Evolutionary conservation across 2,797 vertebrate genomes (phyloP), one percentile per base, ranked within the genome.

Genomic region (Cetoscarus ocellatus): DNA sequence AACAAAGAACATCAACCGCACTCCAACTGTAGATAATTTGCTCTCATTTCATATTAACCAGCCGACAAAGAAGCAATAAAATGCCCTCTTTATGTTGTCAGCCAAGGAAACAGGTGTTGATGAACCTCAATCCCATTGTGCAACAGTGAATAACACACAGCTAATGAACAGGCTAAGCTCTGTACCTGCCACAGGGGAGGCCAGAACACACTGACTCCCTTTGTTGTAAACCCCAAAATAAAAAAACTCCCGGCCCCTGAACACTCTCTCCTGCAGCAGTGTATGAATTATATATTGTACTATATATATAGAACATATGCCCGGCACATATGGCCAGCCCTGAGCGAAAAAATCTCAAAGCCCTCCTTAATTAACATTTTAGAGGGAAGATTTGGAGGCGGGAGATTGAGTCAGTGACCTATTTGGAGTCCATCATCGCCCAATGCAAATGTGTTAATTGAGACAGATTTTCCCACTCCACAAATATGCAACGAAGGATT

Each of bases 361-460:
- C 91, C 80, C 87, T 87, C 81, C 91, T 94, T 94, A 94, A 95
- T 95, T 95, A 95, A 95, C 93, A 95, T 95, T 95, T 95, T 94
- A 95, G 93, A 94, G 90, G 91, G 89, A 93, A 91, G 88, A 93
- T 91, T 93, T 65, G 81, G 89, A 93, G 92, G 92, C 89, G 84
- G 92, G 89, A 92, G 87, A 92, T 89, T 90, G 86, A 93, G 91
- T 92, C 90, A 91, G 86, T 95, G 94, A 94, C 94, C 93, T 94
- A 94, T 94, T 95, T 95, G 94, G 91, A 93, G 91, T 92, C 94
- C 91, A 88, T 92, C 91, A 89, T 93, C 86, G 77, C 93, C 92
- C 92, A 90, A 93, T 94, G 94, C 92, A 94, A 95, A 95, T 93
- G 92, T 95, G 94, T 91, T 94, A 94, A 95, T 95, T 95, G 93